Percentiles rank a stretch among this genome's conserved stretches.
Conservation (phyloP, 2,888 invertebrate genomes). For the Hypena proboscidalis region DNA sequence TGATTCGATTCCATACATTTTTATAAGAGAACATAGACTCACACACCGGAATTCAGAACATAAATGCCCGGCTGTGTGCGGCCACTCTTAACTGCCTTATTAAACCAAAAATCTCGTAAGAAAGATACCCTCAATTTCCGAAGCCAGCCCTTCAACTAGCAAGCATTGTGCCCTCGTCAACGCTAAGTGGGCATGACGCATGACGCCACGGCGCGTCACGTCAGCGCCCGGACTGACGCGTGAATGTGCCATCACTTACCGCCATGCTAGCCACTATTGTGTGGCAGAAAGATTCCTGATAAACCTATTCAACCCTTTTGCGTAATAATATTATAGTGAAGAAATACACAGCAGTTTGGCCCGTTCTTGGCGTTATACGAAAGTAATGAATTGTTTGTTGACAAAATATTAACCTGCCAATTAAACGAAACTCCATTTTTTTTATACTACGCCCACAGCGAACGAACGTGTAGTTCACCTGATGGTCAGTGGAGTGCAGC, state of each 20-base stretch:
- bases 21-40: no score
- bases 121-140: not conserved
- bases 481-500: no score
- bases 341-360: not conserved
- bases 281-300: constrained; percentile 5
- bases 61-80: no score
- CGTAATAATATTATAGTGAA: no score
- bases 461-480: no score
- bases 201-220: constrained; percentile 18
- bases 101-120: constrained; percentile 6
- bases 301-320: not conserved
- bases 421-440: no score
- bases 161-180: constrained; percentile 40
- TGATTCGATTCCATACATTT: no score
- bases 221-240: constrained; percentile 26
- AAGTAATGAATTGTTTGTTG: not conserved
- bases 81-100: constrained; percentile 2
- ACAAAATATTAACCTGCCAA: no score
- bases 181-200: constrained; percentile 34
- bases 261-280: constrained; percentile 5
- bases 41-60: no score
- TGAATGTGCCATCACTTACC: constrained; percentile 28
- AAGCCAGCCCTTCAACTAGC: constrained; percentile 10
- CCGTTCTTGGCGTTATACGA: not conserved
- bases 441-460: no score